Conservation (phyloP, 2,888 invertebrate species). For the Macaria notata region DNA sequence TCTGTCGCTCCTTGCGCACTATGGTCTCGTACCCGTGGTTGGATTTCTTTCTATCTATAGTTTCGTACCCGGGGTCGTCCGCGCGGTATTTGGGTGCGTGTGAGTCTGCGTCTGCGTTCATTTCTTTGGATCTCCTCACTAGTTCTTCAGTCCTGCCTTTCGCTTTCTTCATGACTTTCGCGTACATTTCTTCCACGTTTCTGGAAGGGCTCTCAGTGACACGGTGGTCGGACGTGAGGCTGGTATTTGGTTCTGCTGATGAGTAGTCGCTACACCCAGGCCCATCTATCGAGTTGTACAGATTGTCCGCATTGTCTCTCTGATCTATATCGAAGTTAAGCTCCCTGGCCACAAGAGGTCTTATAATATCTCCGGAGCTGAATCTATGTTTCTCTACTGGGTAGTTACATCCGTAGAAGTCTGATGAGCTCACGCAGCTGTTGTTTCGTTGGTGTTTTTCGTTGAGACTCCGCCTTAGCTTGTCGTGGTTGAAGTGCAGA, state of each 20-base stretch:
- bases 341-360: slow-evolving; percentile 73
- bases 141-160: slow-evolving; percentile 73
- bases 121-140: slow-evolving; percentile 56
- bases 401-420: slow-evolving; percentile 80
- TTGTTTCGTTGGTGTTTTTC: slow-evolving; percentile 79
- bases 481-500: slow-evolving; percentile 72
- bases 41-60: slow-evolving; percentile 72
- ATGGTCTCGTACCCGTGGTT: slow-evolving; percentile 85
- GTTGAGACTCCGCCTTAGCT: slow-evolving; percentile 73
- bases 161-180: slow-evolving; percentile 90
- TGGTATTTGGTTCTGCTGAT: slow-evolving; percentile 58
- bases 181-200: slow-evolving; percentile 94
- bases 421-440: slow-evolving; percentile 78
- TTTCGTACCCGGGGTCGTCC: slow-evolving; percentile 78
- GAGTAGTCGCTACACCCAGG: slow-evolving; percentile 61
- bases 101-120: slow-evolving; percentile 43
- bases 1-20: slow-evolving; percentile 63
- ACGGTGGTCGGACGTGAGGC: slow-evolving; percentile 61
- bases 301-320: slow-evolving; percentile 57
- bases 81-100: slow-evolving; percentile 57
- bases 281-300: slow-evolving; percentile 71
- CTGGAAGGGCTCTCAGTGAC: slow-evolving; percentile 82
- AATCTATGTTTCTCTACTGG: slow-evolving; percentile 78
- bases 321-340: slow-evolving; percentile 72
- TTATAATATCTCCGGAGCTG: slow-evolving; percentile 74